Base-by-base conservation (phyloP, 2,888 invertebrate genomes). In the Camponotus fellah region DNA sequence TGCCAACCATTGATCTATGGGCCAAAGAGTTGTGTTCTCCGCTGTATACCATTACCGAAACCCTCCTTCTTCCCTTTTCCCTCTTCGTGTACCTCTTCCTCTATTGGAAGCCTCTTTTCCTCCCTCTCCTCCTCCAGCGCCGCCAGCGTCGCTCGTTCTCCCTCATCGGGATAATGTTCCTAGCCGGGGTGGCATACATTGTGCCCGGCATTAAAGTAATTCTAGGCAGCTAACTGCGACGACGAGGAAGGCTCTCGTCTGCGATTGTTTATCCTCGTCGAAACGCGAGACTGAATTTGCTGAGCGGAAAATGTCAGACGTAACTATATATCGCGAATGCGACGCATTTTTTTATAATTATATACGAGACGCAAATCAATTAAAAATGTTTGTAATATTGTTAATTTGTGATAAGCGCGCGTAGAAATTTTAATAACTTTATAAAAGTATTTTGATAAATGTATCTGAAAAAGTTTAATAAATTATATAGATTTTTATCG, bases 1-100 rank as follows among this genome's bases (percentile, higher is more conserved):
- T 94, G 93, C 94, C 93, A 94, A 91, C 94, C 93, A 94, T 95
- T 94, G 94, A 94, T 95, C 94, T 94, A 94, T 94, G 93, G 93
- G 89, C 93, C 91, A 92, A 93, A 93, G 92, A 94, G 93, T 93
- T 92, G 92, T 92, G 91, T 91, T 92, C 93, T 91, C 86, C 89
- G 85, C 91, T 90, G 91, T 92, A 86, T 87, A 87, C 91, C 90
- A 91, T 92, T 90, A 92, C 88, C 89, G 86, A 88, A 89, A 75
- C 85, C 88, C 89, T 88, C 86, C 89, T 87, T 79, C 89, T 83
- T 86, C 79, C 49, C 82, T 76, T 80, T 85, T 8, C 8, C 8
- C n/a, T n/a, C n/a, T n/a, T n/a, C 88, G 72, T 86, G 83, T 80
- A 82, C 83, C 85, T 83, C 64, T 74, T 68, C 72, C 81, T 53